A percentile compares a stretch with the other conserved stretches of the same genome.
phyloP scores from a whole-genome alignment of 53 echinoderm and acorn worm genomes.

The Patiria pectinifera region DNA sequence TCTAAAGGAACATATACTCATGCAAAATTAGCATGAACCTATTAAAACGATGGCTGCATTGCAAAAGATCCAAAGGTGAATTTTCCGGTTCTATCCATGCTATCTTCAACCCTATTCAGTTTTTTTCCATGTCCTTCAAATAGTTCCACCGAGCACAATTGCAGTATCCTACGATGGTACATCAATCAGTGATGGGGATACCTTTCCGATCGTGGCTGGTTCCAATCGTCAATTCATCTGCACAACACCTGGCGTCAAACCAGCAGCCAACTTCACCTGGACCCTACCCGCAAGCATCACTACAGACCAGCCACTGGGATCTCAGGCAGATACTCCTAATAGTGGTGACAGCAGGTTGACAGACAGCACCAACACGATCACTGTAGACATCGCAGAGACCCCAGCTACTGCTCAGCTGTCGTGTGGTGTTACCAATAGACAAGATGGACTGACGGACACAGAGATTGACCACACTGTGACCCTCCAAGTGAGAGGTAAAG shows the following conservation, averaged over 20 bases:
- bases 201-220: conserved; percentile 5
- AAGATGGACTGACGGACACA: conserved; percentile 10
- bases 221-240: conserved; percentile 3
- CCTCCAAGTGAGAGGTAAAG: conserved; percentile 19
- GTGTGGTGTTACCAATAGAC: conserved; percentile 27
- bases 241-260: conserved; percentile 14
- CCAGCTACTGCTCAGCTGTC: background rate
- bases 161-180: background rate
- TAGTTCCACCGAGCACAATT: conserved; percentile 4
- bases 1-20: too few relatives aligned
- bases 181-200: background rate
- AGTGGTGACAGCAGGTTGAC: background rate
- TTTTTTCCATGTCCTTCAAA: too few relatives aligned
- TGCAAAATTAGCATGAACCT: too few relatives aligned
- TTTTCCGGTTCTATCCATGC: too few relatives aligned
- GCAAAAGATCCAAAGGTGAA: too few relatives aligned
- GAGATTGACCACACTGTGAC: conserved; percentile 7
- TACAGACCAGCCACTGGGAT: background rate
- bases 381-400: background rate
- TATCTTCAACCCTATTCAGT: too few relatives aligned
- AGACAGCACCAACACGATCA: background rate
- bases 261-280: conserved; percentile 18
- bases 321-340: background rate
- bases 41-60: too few relatives aligned
- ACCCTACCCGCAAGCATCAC: background rate